These are phyloP conservation scores for Leptinotarsa defecta DNA, from an alignment of 1,140 invertebrate genomes.

Conservation along the genomic window DNA sequence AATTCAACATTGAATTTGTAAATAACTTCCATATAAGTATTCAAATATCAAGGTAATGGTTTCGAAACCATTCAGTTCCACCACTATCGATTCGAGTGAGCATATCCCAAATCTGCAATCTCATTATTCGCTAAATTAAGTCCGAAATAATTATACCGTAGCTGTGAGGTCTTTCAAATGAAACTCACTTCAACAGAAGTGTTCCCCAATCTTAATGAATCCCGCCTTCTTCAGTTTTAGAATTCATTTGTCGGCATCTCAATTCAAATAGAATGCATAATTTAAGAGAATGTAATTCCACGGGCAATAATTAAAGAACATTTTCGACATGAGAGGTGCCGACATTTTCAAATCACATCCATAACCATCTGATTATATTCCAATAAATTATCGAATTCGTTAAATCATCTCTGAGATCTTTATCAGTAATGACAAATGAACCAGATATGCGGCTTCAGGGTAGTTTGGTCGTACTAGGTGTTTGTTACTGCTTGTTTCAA, in stretches of 20 bases:
- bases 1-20: no score
- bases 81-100: no score
- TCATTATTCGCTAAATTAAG: no score
- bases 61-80: no score
- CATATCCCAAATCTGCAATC: no score
- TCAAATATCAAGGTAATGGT: no score
- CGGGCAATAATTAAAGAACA: constrained; percentile 11
- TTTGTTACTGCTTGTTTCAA: neutral
- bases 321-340: constrained; percentile 16
- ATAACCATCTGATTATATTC: constrained; percentile 15
- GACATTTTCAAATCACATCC: constrained; percentile 9
- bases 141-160: no score
- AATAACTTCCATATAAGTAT: no score
- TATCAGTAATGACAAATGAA: neutral
- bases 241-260: neutral
- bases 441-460: neutral
- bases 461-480: neutral
- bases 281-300: neutral
- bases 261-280: neutral
- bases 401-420: neutral
- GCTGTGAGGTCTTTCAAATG: no score
- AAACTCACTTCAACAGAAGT: no score
- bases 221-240: neutral
- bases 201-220: neutral
- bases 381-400: neutral